Base-by-base conservation (phyloP, 35 echinoderm and acorn worm genomes). In the Eucidaris tribuloides region DNA sequence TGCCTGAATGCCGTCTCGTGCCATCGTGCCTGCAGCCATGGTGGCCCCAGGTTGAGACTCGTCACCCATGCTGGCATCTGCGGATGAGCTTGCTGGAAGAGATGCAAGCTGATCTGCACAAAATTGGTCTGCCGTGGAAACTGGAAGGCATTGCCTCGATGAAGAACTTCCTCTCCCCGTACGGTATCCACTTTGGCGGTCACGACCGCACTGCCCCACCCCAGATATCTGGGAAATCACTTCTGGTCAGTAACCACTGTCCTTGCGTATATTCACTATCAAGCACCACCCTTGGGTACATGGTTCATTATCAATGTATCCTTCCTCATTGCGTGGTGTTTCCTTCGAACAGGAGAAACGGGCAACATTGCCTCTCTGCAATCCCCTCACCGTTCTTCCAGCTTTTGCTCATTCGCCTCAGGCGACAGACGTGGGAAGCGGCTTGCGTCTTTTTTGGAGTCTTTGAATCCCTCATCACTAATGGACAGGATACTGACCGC, bases 131-230 rank as follows among this genome's bases (percentile, higher is more conserved):
- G 68, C 44, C 35, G 38, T n/a, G n/a, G 33, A 40, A 38, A 32
- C 37, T 74, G 14, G 32, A 38, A 11, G 80, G 80, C 23, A 88
- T 46, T 24, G 31, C 76, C 30, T 77, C 85, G 19, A 88, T 65
- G 62, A 79, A 80, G 35, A 88, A n/a, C 39, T 81, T 88, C 85
- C 32, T 88, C 85, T 18, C 81, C 85, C n/a, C 85, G 76, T 15
- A 80, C 85, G 9, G 68, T 35, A 65, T 64, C 77, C 7, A 79
- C 34, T 20, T 77, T 32, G 28, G 76, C 81, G n/a, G n/a, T n/a
- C 11, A 79, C 61, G 11, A 88, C 62, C 18, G 85, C 80, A 33
- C 57, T 39, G 35, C 24, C 68, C 41, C 44, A 13, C 68, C 9
- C 34, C 68, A n/a, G n/a, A n/a, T n/a, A n/a, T n/a, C n/a, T n/a